Evolutionary conservation across 2,888 invertebrate species (phyloP).

Genomic region (Cacoxenus indagator): DNA sequence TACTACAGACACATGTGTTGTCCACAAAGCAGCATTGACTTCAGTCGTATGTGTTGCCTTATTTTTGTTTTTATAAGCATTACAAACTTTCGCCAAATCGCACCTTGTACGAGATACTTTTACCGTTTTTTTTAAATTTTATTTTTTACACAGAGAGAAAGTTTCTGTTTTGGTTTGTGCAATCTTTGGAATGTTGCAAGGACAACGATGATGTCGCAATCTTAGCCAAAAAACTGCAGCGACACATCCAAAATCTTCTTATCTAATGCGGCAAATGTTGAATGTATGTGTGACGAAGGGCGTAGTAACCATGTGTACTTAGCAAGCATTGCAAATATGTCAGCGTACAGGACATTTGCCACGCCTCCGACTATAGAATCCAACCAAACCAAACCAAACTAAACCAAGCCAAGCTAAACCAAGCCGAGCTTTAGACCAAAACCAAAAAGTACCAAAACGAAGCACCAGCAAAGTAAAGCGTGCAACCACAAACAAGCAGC

Average conservation of each 20-base stretch:
- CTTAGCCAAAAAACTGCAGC: not conserved
- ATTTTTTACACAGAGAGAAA: not conserved
- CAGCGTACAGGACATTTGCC: not conserved
- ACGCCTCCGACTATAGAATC: not conserved
- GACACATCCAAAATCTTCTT: not conserved
- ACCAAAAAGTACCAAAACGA: not conserved
- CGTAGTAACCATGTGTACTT: not conserved
- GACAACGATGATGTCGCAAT: not conserved
- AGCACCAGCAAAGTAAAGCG: not conserved
- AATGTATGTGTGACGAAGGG: not conserved
- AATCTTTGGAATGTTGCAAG: not conserved
- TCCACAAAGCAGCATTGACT: too few species aligned
- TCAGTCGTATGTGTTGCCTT: too few species aligned
- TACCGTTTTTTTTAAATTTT: not conserved
- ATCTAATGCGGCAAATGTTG: not conserved
- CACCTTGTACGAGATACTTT: not conserved
- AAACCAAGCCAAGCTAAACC: not conserved
- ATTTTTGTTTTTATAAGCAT: slow-evolving; percentile 17
- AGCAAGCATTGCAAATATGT: not conserved
- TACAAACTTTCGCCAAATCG: not conserved
- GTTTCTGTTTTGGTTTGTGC: not conserved
- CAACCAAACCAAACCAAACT: slow-evolving; percentile 3
- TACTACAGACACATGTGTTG: too few species aligned
- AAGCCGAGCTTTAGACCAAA: too few species aligned
- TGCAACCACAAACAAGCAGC: slow-evolving; percentile 11